These are phyloP conservation scores for Torymus tubicola DNA, from an alignment of 2,888 invertebrate genomes.

Conservation along the genomic window DNA sequence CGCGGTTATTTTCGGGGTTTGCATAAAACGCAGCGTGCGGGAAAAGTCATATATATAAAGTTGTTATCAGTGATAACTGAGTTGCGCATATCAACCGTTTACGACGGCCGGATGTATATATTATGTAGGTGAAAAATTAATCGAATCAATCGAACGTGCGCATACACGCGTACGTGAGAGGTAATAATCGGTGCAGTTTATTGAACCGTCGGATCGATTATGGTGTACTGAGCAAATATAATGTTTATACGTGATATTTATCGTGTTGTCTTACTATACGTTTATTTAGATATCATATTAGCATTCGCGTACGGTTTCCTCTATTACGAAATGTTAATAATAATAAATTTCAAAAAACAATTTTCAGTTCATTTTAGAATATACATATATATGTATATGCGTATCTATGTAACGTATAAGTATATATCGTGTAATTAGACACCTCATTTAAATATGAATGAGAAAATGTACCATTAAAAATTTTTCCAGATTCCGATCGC, in stretches of 20 bases:
- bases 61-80: neutral
- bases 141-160: constrained; percentile 13
- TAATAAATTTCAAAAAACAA: too few species aligned
- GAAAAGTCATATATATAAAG: constrained; percentile 8
- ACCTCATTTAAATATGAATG: too few species aligned
- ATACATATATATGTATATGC: too few species aligned
- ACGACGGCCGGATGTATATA: constrained; percentile 24
- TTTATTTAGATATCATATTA: constrained; percentile 2
- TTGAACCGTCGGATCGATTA: constrained; percentile 5
- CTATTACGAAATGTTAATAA: too few species aligned
- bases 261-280: neutral
- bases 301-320: neutral
- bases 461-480: too few species aligned
- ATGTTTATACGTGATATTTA: constrained; percentile 5
- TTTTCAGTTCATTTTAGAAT: too few species aligned
- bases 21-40: neutral
- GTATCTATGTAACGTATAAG: too few species aligned
- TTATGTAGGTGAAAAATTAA: constrained; percentile 5
- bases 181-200: constrained; percentile 21
- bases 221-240: neutral
- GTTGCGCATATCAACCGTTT: constrained; percentile 8
- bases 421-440: too few species aligned
- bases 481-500: too few species aligned
- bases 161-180: neutral
- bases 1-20: constrained; percentile 33